These are phyloP conservation scores for Myzus persicae DNA, from an alignment of 1,140 invertebrate species.

Conservation along the genomic window DNA sequence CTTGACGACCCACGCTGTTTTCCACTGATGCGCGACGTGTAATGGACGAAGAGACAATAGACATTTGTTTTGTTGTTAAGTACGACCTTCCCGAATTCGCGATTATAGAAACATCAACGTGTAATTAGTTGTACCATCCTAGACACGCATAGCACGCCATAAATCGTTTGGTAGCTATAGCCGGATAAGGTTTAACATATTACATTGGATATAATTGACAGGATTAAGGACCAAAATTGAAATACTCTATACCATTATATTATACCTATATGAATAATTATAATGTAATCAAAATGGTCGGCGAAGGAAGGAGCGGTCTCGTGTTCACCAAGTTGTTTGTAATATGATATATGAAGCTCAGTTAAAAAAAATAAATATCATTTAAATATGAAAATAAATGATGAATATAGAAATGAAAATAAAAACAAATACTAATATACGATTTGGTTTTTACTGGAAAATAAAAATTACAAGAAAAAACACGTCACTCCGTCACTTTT, in stretches of 20 bases:
- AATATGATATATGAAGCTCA: background rate
- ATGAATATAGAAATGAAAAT: background rate
- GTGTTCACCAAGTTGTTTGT: background rate
- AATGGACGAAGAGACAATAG: background rate
- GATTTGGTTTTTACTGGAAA: background rate
- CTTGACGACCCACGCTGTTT: background rate
- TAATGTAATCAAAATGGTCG: background rate
- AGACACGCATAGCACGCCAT: background rate
- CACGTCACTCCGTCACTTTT: background rate
- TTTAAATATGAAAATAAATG: background rate
- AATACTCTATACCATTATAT: background rate
- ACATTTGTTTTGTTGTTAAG: background rate
- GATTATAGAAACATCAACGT: background rate
- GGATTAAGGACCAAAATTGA: background rate
- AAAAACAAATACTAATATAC: too few species aligned
- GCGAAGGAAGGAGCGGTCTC: background rate
- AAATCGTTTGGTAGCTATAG: background rate
- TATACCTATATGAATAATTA: background rate
- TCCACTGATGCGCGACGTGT: background rate
- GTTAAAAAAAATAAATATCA: background rate
- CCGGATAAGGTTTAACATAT: background rate
- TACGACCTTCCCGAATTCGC: background rate
- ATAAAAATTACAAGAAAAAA: background rate
- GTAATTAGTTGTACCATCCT: background rate
- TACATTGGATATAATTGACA: background rate